Percentiles rank a stretch among this genome's conserved stretches.
Evolutionary conservation across 2,113 vertebrate genomes (phyloP).

Genomic region (Furnarius figulus): DNA sequence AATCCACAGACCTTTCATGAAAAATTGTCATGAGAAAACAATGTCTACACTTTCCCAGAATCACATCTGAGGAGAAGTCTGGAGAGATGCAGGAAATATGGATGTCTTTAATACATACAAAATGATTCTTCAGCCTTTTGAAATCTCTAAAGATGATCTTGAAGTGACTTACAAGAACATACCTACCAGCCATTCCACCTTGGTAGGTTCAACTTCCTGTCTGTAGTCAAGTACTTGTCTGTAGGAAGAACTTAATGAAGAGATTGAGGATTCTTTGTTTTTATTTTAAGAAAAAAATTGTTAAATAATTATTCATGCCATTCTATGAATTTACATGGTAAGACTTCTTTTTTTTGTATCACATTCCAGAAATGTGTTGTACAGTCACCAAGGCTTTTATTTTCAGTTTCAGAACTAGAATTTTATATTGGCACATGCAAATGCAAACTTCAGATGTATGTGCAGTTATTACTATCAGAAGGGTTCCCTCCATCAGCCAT

Average conservation of each 20-base stretch:
- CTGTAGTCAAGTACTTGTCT: no score
- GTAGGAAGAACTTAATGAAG: not conserved
- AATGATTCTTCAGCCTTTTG: not conserved
- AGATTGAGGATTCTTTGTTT: not conserved
- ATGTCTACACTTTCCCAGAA: not conserved
- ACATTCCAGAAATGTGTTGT: not conserved
- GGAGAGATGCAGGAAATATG: not conserved
- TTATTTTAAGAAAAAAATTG: not conserved
- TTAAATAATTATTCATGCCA: not conserved
- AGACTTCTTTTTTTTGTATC: not conserved
- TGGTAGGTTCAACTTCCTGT: not conserved
- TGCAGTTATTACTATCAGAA: not conserved
- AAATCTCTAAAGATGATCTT: not conserved
- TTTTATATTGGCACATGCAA: not conserved
- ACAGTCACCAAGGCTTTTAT: not conserved
- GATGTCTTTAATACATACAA: not conserved
- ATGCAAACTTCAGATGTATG: not conserved
- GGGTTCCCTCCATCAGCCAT: not conserved
- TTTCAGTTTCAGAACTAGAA: not conserved
- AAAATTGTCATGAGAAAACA: not conserved
- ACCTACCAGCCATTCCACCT: not conserved
- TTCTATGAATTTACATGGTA: not conserved
- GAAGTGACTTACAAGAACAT: not conserved
- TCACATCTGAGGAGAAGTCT: not conserved
- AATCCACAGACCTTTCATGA: not conserved